Conservation (phyloP, 2,113 vertebrate genomes). For the Syngnathus floridae region DNA sequence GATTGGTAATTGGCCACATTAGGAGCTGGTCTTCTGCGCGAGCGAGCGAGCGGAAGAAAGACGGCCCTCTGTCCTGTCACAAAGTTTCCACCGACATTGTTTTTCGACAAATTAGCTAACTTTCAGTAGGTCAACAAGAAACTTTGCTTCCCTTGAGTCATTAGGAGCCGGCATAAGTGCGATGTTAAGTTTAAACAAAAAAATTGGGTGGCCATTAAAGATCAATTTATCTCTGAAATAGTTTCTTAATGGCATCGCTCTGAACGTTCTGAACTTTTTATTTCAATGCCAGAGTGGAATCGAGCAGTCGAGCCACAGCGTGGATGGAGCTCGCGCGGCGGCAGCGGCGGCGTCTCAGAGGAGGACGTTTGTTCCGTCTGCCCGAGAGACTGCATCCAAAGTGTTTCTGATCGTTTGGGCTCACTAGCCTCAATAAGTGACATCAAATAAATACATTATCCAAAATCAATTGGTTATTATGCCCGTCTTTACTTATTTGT, state of each 20-base stretch:
- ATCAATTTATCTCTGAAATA: background rate
- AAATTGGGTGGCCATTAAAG: background rate
- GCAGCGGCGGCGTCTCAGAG: too few relatives aligned
- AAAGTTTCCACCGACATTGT: background rate
- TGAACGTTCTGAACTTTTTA: background rate
- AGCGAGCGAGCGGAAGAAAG: background rate
- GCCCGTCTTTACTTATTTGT: too few relatives aligned
- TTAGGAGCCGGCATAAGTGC: background rate
- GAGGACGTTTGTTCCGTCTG: background rate
- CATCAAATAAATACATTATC: too few relatives aligned
- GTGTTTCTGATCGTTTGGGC: background rate
- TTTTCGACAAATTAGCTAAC: background rate
- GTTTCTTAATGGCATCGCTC: background rate
- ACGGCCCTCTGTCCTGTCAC: background rate
- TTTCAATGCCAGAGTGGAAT: background rate
- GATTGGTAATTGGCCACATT: constrained; percentile 5
- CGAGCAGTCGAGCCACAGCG: background rate
- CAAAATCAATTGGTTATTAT: too few relatives aligned
- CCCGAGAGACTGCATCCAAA: background rate
- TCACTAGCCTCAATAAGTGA: background rate
- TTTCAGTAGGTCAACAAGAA: background rate
- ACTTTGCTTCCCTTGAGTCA: background rate
- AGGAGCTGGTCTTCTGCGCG: background rate
- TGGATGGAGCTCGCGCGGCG: too few relatives aligned
- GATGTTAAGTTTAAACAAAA: background rate